Evolutionary conservation across 2,797 vertebrate species (phyloP).

Genomic region (Crenuchus spilurus): DNA sequence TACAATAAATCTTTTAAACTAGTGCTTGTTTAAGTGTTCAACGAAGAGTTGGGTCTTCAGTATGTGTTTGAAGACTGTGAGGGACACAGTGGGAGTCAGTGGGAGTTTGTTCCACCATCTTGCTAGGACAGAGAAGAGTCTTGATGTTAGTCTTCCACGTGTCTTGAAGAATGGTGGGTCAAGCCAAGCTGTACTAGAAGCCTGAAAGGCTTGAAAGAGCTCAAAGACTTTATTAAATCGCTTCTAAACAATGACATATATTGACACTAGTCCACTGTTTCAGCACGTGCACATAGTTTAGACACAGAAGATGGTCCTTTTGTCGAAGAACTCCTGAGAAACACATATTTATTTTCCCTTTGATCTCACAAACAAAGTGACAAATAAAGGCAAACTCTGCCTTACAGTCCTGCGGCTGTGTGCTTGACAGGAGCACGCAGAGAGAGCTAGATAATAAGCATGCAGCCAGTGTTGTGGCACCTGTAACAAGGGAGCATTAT

Average conservation of each 20-base stretch:
- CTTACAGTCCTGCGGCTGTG: neutral
- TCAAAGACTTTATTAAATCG: neutral
- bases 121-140: too few species aligned
- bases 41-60: too few species aligned
- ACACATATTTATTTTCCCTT: neutral
- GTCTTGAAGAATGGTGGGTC: too few species aligned
- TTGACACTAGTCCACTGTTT: neutral
- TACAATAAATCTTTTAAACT: too few species aligned
- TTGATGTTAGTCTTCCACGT: too few species aligned
- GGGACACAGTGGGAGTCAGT: too few species aligned
- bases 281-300: neutral
- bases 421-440: neutral
- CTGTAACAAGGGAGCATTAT: conserved; percentile 6
- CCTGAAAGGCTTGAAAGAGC: too few species aligned
- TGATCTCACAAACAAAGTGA: conserved; percentile 19
- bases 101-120: too few species aligned
- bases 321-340: neutral
- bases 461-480: conserved; percentile 16
- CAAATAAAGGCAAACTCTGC: conserved; percentile 2
- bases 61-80: too few species aligned
- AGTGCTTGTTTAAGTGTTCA: too few species aligned
- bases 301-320: neutral
- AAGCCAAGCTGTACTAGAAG: too few species aligned
- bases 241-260: neutral
- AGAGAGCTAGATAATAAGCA: conserved; percentile 14